Conservation (phyloP, 2,888 invertebrate species). For the Erebia aethiops region DNA sequence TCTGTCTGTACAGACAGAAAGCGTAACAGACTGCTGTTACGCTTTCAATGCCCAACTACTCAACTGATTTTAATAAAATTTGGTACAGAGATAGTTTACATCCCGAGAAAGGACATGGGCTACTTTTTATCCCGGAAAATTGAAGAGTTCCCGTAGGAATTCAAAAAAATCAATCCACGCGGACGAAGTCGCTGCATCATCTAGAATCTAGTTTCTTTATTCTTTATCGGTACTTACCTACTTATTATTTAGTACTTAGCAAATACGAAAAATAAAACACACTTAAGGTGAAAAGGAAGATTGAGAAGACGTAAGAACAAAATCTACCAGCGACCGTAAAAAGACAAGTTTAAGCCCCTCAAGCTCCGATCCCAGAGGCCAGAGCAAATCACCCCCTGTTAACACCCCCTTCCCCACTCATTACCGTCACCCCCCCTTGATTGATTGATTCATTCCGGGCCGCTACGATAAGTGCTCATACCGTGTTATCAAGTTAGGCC, state of each 20-base stretch:
- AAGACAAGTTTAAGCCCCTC: constrained; percentile 37
- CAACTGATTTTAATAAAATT: too few relatives aligned
- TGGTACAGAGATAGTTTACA: too few relatives aligned
- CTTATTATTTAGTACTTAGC: too few relatives aligned
- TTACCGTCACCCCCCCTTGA: constrained; percentile 54
- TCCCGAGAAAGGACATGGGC: too few relatives aligned
- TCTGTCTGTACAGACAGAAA: too few relatives aligned
- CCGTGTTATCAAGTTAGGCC: constrained; percentile 59
- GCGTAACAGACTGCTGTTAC: too few relatives aligned
- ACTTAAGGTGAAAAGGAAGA: constrained; percentile 16
- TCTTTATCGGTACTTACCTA: too few relatives aligned
- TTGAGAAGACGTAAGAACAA: constrained; percentile 20
- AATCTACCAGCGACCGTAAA: constrained; percentile 30
- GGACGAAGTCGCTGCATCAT: too few relatives aligned
- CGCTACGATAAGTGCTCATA: constrained; percentile 65
- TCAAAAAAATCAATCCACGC: too few relatives aligned
- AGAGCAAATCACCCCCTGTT: constrained; percentile 41
- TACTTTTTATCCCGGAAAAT: too few relatives aligned
- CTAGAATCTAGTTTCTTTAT: neutral
- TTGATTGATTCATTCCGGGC: constrained; percentile 65
- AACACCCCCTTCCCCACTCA: constrained; percentile 52
- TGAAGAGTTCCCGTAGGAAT: too few relatives aligned
- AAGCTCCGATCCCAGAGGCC: constrained; percentile 31
- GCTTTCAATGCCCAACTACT: too few relatives aligned
- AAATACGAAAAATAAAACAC: constrained; percentile 4